Conservation (phyloP, 2,797 vertebrate species). For the Gouania willdenowi region DNA sequence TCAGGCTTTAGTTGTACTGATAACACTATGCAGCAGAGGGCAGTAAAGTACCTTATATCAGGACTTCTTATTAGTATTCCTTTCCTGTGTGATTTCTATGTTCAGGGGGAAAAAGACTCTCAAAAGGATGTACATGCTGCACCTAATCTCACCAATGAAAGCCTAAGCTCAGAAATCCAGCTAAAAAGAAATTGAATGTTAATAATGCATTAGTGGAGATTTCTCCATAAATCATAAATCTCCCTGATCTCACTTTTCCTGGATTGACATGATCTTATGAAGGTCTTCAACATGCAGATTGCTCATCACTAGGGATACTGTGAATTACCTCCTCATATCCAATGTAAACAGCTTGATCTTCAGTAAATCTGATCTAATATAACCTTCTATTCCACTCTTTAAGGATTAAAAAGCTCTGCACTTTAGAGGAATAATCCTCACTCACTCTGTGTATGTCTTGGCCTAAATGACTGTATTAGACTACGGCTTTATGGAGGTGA, state of each 20-base stretch:
- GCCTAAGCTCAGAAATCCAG: slow-evolving; percentile 18
- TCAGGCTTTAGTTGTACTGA: slow-evolving; percentile 6
- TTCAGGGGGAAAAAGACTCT: neutral
- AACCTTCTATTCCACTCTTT: slow-evolving; percentile 47
- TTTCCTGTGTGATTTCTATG: neutral
- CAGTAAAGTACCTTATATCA: slow-evolving; percentile 41
- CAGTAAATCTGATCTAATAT: slow-evolving; percentile 58
- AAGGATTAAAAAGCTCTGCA: slow-evolving; percentile 67
- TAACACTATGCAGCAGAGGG: slow-evolving; percentile 48
- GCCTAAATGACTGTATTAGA: slow-evolving; percentile 47
- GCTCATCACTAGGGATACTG: slow-evolving; percentile 48
- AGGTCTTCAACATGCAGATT: slow-evolving; percentile 41
- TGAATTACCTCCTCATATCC: slow-evolving; percentile 53
- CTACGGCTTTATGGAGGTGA: slow-evolving; percentile 33
- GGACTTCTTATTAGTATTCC: slow-evolving; percentile 13
- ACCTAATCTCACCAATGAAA: slow-evolving; percentile 36
- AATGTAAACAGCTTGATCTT: slow-evolving; percentile 62
- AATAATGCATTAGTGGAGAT: slow-evolving; percentile 57
- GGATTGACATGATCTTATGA: slow-evolving; percentile 56
- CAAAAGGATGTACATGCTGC: slow-evolving; percentile 27
- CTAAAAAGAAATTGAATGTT: slow-evolving; percentile 49
- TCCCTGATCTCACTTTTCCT: slow-evolving; percentile 41
- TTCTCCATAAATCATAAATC: slow-evolving; percentile 33
- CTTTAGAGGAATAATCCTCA: slow-evolving; percentile 62
- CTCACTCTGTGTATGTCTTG: slow-evolving; percentile 54